A percentile compares a stretch with the other conserved stretches of the same genome.
Conservation (phyloP, 1,140 invertebrate species). For the Dreissena polymorpha region DNA sequence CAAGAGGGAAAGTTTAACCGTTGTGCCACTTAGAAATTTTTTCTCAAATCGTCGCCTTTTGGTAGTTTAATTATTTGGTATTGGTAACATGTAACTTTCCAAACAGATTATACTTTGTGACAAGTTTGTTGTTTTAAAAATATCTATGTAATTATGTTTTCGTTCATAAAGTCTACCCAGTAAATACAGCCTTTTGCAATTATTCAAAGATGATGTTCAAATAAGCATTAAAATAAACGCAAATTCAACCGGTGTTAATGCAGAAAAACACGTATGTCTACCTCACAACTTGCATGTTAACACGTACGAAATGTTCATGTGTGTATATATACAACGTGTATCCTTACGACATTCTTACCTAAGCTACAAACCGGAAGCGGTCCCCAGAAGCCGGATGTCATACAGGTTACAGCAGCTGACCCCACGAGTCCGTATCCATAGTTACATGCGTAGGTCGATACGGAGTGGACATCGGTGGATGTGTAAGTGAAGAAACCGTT, state of each 20-base stretch:
- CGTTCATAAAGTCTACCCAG: no score
- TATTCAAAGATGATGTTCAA: no score
- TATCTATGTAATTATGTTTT: not conserved
- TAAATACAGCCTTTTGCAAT: no score
- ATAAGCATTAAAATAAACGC: no score
- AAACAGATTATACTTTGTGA: not conserved
- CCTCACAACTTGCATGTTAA: no score
- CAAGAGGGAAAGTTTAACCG: not conserved
- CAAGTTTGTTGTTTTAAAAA: not conserved
- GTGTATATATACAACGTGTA: not conserved
- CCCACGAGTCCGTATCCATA: not conserved
- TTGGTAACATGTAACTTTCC: not conserved
- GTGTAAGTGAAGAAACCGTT: not conserved
- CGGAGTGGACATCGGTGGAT: not conserved
- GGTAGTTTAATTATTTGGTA: not conserved
- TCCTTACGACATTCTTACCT: not conserved
- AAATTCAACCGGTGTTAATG: no score
- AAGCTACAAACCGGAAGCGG: not conserved
- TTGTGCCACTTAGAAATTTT: not conserved
- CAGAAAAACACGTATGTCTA: no score
- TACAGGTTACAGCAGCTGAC: not conserved
- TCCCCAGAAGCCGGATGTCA: constrained; percentile 1
- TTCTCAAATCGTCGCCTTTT: not conserved
- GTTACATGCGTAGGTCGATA: not conserved
- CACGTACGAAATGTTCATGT: no score